Evolutionary conservation across 2,113 vertebrate species (phyloP).

Genomic region (Macquaria australasica): DNA sequence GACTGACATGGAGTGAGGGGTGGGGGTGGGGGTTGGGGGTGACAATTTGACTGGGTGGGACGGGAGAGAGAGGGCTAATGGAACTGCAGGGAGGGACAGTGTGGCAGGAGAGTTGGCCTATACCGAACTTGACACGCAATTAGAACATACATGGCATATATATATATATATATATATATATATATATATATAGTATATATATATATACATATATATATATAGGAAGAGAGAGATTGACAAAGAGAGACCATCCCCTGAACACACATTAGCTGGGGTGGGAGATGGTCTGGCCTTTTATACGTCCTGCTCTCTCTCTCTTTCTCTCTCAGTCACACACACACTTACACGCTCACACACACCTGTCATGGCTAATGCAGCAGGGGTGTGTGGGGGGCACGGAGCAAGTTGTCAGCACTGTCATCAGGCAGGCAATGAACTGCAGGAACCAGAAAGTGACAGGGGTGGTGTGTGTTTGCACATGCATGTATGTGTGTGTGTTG

Average conservation of each 20-base stretch:
- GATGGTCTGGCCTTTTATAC: no score
- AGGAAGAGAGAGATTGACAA: no score
- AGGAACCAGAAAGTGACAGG: slow-evolving; percentile 53
- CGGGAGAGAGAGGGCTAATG: slow-evolving; percentile 41
- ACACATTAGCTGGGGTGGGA: no score
- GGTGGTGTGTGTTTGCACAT: slow-evolving; percentile 5
- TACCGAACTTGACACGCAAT: slow-evolving; percentile 65
- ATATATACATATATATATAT: no score
- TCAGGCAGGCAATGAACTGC: slow-evolving; percentile 65
- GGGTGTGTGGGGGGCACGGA: slow-evolving; percentile 52
- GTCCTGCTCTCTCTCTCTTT: background rate
- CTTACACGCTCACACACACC: slow-evolving; percentile 37
- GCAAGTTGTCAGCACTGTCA: slow-evolving; percentile 74
- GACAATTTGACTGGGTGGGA: slow-evolving; percentile 62
- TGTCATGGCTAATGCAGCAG: slow-evolving; percentile 66
- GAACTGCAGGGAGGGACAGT: slow-evolving; percentile 48
- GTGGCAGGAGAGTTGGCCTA: slow-evolving; percentile 56
- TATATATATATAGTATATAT: no score
- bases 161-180: slow-evolving; percentile 22
- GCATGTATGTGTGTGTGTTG: slow-evolving; percentile 14
- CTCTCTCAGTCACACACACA: background rate
- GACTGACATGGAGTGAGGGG: slow-evolving; percentile 19
- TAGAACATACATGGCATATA: slow-evolving; percentile 63
- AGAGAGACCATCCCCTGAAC: no score
- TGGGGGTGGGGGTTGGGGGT: slow-evolving; percentile 6